phyloP scores from a whole-genome alignment of 2,797 vertebrate genomes.

The Leontocebus nigricollis region DNA sequence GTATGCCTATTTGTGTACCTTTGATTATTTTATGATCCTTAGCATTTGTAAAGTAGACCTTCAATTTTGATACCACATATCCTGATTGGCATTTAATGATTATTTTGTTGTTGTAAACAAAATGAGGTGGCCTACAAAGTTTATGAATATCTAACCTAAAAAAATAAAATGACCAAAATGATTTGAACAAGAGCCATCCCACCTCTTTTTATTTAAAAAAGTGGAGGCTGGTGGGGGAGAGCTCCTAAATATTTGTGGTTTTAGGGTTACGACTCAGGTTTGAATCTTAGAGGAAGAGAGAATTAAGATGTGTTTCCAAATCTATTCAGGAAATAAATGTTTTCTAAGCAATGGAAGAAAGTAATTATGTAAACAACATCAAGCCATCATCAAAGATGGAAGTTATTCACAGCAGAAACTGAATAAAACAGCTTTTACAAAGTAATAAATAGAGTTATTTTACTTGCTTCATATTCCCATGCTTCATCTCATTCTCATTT shows the following conservation, averaged over 20 bases:
- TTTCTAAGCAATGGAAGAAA: constrained; percentile 4
- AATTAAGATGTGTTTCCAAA: not conserved
- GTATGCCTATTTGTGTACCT: constrained; percentile 12
- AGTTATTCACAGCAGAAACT: not conserved
- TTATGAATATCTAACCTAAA: constrained; percentile 14
- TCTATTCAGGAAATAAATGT: not conserved
- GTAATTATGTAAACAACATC: not conserved
- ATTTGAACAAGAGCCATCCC: not conserved
- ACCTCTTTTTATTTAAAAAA: constrained; percentile 37
- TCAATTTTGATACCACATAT: constrained; percentile 47
- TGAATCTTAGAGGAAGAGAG: constrained; percentile 30
- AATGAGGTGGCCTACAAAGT: constrained; percentile 1
- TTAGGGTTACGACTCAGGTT: not conserved
- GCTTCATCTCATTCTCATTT: not conserved
- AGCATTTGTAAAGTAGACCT: constrained; percentile 27
- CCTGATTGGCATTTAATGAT: constrained; percentile 11
- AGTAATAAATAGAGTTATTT: not conserved
- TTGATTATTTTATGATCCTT: constrained; percentile 48
- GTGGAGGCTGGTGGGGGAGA: not conserved
- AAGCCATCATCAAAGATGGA: not conserved
- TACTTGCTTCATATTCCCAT: not conserved
- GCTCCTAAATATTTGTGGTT: not conserved
- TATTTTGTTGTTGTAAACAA: constrained; percentile 31
- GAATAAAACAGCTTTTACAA: not conserved
- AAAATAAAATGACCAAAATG: constrained; percentile 2